Evolutionary conservation across 2,797 vertebrate species (phyloP).

Genomic region (Monodelphis domestica): DNA sequence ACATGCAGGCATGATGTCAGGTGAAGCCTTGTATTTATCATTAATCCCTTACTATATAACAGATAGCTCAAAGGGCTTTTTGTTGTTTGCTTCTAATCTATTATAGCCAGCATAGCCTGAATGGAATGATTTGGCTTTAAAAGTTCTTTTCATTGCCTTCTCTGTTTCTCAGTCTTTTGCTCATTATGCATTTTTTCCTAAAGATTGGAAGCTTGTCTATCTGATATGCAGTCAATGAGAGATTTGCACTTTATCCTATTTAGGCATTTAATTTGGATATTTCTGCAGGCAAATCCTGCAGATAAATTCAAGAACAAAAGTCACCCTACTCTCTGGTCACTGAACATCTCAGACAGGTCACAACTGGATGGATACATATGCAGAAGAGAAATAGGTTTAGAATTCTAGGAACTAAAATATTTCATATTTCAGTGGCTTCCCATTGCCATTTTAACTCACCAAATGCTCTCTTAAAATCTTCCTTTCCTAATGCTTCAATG

Average conservation of each 20-base stretch:
- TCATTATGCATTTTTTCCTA: slow-evolving; percentile 40
- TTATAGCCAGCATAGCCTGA: neutral
- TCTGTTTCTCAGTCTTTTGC: slow-evolving; percentile 43
- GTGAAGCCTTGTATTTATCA: slow-evolving; percentile 1
- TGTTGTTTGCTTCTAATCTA: slow-evolving; percentile 28
- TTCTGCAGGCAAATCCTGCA: no score
- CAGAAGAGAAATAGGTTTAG: neutral
- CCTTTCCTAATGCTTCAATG: neutral
- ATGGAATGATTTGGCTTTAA: neutral
- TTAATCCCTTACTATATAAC: slow-evolving; percentile 1
- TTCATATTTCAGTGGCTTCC: neutral
- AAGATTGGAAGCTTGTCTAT: slow-evolving; percentile 41
- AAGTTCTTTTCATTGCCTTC: neutral
- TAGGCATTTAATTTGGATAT: slow-evolving; percentile 34
- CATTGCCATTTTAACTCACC: neutral
- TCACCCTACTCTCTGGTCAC: neutral
- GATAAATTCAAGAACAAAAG: slow-evolving; percentile 7
- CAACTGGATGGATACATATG: neutral
- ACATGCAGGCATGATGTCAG: neutral
- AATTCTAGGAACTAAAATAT: slow-evolving; percentile 1
- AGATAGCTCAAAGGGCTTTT: neutral
- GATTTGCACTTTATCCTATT: slow-evolving; percentile 32
- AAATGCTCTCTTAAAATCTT: neutral
- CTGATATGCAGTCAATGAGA: slow-evolving; percentile 20
- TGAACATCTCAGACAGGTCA: neutral